Evolutionary conservation across 2,888 invertebrate species (phyloP), one percentile per base, ranked within the genome.

Genomic region (Archips crataeganus): DNA sequence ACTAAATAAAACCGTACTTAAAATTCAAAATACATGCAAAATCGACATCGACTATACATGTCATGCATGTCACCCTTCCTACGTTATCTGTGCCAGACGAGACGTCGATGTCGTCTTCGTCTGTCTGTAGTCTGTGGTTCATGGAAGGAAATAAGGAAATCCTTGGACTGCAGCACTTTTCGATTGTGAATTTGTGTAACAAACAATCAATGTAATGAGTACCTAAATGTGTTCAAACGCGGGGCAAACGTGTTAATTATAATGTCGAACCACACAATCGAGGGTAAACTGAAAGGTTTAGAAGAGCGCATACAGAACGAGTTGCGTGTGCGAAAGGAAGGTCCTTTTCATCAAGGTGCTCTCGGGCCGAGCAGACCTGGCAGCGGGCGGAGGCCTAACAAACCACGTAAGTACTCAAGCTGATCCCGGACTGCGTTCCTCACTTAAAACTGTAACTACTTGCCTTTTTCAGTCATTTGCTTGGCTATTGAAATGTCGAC

Each of bases 281-380:
- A 97, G 90, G 97, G 97, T 85, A 98, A 97, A 95, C 95, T 98
- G 87, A 96, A 97, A 93, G 97, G 96, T 87, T 95, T 98, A 91
- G 96, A 98, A 92, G 97, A 97, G 88, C 96, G 97, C 84, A 95
- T 98, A 82, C 96, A 96, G 90, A 93, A 93, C 87, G 93, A 93
- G 89, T 88, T 91, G 90, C 93, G 92, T 90, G 91, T 96, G 96
- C 88, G 96, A 95, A 94, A 96, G 95, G 93, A 96, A 95, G 92
- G 95, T 95, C 82, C 88, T 85, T 88, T 95, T 94, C 87, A 92
- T 95, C 90, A 95, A 94, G 88, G 94, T 95, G 92, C 89, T 85
- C 88, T 90, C 78, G 90, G 88, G 83, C 84, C 93, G 85, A 90
- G 95, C 90, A 91, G 91, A 89, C 91, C 93, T 78, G 94, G 93